These are phyloP conservation scores for Gastrophryne carolinensis DNA, from an alignment of 2,797 vertebrate species.

Conservation along the genomic window DNA sequence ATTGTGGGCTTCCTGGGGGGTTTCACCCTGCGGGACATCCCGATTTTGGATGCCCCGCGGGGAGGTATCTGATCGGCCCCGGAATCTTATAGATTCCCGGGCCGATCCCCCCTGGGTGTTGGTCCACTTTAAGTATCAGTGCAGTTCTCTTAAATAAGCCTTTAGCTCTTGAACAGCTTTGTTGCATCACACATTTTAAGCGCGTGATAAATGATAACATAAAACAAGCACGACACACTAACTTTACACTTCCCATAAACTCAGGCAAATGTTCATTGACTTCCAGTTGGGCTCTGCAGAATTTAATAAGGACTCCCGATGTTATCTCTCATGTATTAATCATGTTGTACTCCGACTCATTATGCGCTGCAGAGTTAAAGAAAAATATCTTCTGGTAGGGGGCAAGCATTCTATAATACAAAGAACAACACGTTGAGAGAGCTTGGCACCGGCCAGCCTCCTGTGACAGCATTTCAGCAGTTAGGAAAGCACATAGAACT, in stretches of 20 bases:
- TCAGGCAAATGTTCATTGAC: slow-evolving; percentile 46
- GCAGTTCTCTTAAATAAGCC: slow-evolving; percentile 34
- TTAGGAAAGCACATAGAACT: neutral
- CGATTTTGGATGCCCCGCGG: no score
- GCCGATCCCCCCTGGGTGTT: no score
- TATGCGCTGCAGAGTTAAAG: slow-evolving; percentile 18
- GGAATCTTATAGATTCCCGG: no score
- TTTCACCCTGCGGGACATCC: no score
- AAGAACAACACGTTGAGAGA: neutral
- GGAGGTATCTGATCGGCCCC: no score
- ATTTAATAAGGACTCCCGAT: slow-evolving; percentile 50
- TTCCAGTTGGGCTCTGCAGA: slow-evolving; percentile 49
- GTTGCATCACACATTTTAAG: slow-evolving; percentile 29
- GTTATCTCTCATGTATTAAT: slow-evolving; percentile 50
- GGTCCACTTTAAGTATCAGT: no score
- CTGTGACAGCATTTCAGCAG: neutral
- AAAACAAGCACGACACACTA: slow-evolving; percentile 33
- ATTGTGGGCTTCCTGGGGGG: no score
- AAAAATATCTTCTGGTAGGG: slow-evolving; percentile 38
- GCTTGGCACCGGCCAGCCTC: neutral
- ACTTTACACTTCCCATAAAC: slow-evolving; percentile 48
- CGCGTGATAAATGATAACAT: slow-evolving; percentile 41
- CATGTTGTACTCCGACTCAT: slow-evolving; percentile 47
- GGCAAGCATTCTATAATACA: slow-evolving; percentile 41
- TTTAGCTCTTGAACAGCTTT: slow-evolving; percentile 18